Base-by-base conservation (phyloP, 2,888 invertebrate species). In the Andrena trimmerana region DNA sequence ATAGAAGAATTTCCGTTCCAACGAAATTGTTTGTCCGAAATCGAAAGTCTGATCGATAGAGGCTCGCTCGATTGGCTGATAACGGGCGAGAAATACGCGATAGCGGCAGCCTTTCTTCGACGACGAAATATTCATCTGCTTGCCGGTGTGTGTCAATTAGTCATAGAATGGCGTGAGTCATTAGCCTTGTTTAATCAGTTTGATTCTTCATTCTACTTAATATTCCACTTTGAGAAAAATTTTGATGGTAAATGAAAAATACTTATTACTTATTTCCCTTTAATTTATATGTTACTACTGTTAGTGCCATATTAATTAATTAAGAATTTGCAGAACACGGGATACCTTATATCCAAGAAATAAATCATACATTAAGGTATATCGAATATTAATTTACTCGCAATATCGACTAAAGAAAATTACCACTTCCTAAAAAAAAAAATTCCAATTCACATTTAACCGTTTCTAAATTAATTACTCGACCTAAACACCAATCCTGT, bases 1-100 rank as follows among this genome's bases (percentile, higher is more conserved):
- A 29, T 68, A 27, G 27, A 52, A 54, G 42, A 60, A 67, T 82
- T 59, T 68, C 24, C 59, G 48, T 67, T 10, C 4, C 6, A 10
- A 66, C 20, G 1, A 48, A 66, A 67, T 74, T 80, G 76, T 75
- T 76, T 81, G 54, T 69, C 29, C 52, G 48, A 42, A 70, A 81
- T 71, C 48, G 42, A 13, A 57, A 62, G 6, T n/a, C 20, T 54
- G 79, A 75, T 79, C 79, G 75, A 80, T 72, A 68, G 29, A 70
- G 65, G 66, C 31, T 31, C 42, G 24, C 6, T 20, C 27, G 62
- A 76, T 62, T 36, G 13, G 36, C 27, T 36, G 78, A 81, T 78
- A 68, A 68, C 42, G 20, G 24, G 20, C 31, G 57, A 36, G 8
- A 52, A 33, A 29, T 50, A 31, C 7, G 20, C 52, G 79, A 82